phyloP scores from a whole-genome alignment of 1,140 invertebrate genomes.

The Lineus longissimus region DNA sequence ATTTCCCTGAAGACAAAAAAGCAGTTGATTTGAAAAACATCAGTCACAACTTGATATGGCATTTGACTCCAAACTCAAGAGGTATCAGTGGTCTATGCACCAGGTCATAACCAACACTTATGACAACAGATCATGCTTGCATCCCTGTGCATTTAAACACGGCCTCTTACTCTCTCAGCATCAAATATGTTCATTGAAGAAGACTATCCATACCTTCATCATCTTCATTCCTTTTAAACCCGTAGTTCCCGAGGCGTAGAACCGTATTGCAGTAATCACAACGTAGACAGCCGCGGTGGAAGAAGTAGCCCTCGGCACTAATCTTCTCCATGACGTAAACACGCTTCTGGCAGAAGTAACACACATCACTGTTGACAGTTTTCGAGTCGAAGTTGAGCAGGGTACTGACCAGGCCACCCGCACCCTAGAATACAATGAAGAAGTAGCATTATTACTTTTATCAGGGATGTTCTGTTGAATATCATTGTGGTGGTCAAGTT shows the following conservation, averaged over 20 bases:
- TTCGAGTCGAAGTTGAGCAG: not conserved
- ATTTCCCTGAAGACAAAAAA: slow-evolving; percentile 47
- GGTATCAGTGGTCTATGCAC: too few relatives aligned
- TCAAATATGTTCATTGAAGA: too few relatives aligned
- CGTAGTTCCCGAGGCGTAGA: slow-evolving; percentile 61
- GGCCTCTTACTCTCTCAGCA: too few relatives aligned
- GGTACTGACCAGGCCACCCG: slow-evolving; percentile 28
- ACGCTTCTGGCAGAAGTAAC: slow-evolving; percentile 80
- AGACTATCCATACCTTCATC: slow-evolving; percentile 33
- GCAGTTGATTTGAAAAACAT: slow-evolving; percentile 6
- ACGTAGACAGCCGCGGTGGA: slow-evolving; percentile 64
- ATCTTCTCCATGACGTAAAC: slow-evolving; percentile 86
- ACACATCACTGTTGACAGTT: slow-evolving; percentile 63
- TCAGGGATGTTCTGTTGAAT: too few relatives aligned
- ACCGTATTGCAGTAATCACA: slow-evolving; percentile 55
- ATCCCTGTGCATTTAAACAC: not conserved
- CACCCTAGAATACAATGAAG: slow-evolving; percentile 9
- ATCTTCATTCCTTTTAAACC: slow-evolving; percentile 35
- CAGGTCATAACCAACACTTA: too few relatives aligned
- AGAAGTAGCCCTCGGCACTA: slow-evolving; percentile 78
- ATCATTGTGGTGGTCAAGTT: not conserved
- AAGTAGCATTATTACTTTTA: too few relatives aligned
- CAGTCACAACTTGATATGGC: not conserved
- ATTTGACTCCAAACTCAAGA: too few relatives aligned
- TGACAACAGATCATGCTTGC: not conserved